Evolutionary conservation across 1,140 invertebrate species (phyloP).

Genomic region (Chlorops oryzae): DNA sequence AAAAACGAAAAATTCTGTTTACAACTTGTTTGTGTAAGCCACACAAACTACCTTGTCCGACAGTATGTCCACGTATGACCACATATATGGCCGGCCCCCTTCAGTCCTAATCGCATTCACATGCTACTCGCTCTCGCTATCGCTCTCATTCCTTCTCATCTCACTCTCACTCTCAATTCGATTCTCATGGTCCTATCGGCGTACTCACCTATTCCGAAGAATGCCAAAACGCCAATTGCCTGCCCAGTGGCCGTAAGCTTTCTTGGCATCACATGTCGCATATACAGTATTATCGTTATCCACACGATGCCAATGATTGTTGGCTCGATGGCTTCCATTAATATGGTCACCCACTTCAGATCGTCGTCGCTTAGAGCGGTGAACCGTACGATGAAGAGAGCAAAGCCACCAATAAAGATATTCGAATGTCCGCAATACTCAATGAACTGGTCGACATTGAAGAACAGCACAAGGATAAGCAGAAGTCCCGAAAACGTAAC

Average conservation of each 20-base stretch:
- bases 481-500: constrained; percentile 47
- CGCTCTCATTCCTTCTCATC: not conserved
- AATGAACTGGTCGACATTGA: constrained; percentile 71
- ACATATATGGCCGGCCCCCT: too few species aligned
- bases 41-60: too few species aligned
- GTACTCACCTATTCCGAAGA: constrained; percentile 65
- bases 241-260: constrained; percentile 76
- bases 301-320: constrained; percentile 77
- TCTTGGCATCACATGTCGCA: constrained; percentile 71
- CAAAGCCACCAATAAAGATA: constrained; percentile 71
- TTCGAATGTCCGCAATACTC: constrained; percentile 81
- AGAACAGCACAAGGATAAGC: constrained; percentile 64
- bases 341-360: constrained; percentile 58
- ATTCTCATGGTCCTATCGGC: not conserved
- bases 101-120: not conserved
- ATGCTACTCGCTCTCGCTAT: not conserved
- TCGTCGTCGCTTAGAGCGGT: constrained; percentile 61
- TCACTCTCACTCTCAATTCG: not conserved
- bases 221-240: constrained; percentile 71
- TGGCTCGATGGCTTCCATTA: constrained; percentile 70
- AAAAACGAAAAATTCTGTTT: not conserved
- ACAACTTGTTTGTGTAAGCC: too few species aligned
- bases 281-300: constrained; percentile 75
- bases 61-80: too few species aligned
- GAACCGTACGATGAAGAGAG: constrained; percentile 71